A percentile compares a stretch with the other conserved stretches of the same genome.
Evolutionary conservation across 2,113 vertebrate genomes (phyloP).

Genomic region (Dendropsophus ebraccatus): DNA sequence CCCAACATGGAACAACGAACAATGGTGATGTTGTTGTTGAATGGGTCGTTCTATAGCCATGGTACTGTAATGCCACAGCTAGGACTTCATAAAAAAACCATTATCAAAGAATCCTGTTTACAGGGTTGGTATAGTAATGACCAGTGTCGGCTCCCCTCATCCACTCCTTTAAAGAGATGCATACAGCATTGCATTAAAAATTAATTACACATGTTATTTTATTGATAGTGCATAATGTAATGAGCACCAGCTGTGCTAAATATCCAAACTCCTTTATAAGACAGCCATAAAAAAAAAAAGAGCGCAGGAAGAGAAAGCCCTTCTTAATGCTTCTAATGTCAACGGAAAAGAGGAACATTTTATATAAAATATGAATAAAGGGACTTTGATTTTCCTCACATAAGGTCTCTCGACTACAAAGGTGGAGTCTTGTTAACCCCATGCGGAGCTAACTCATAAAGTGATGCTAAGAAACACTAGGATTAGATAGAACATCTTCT

Average conservation of each 20-base stretch:
- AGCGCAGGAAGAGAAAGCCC: constrained; percentile 70
- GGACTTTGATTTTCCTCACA: constrained; percentile 79
- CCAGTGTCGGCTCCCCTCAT: constrained; percentile 70
- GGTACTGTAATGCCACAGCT: background rate
- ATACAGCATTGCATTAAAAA: constrained; percentile 85
- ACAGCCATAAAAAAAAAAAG: constrained; percentile 82
- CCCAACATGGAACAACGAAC: background rate
- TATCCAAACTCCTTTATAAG: constrained; percentile 90
- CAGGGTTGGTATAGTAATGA: constrained; percentile 70
- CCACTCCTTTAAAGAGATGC: constrained; percentile 79
- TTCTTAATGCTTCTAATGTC: constrained; percentile 82
- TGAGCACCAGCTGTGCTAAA: constrained; percentile 89
- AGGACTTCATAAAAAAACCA: background rate
- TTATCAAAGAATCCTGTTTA: constrained; percentile 62
- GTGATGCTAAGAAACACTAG: background rate
- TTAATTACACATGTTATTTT: constrained; percentile 95
- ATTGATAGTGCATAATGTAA: constrained; percentile 90
- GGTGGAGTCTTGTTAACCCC: background rate
- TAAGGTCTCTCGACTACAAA: constrained; percentile 3
- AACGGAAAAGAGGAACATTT: constrained; percentile 80
- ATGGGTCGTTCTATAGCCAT: background rate
- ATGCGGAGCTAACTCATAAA: background rate
- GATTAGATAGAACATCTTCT: background rate
- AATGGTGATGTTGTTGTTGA: background rate
- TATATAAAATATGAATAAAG: constrained; percentile 78